These are phyloP conservation scores for Coilia nasus DNA, from an alignment of 2,797 vertebrate genomes.

Conservation along the genomic window DNA sequence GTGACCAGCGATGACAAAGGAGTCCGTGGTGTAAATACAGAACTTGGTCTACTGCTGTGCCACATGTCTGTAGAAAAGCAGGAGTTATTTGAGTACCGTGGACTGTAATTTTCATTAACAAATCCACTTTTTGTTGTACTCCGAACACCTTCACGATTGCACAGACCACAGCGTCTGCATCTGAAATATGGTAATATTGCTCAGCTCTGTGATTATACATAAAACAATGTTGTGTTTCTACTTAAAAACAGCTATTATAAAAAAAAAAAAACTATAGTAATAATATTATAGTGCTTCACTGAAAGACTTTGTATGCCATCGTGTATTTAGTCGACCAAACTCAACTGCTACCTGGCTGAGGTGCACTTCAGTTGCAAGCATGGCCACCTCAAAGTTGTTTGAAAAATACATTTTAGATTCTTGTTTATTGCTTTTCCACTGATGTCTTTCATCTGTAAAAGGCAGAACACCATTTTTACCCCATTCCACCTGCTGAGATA, in stretches of 20 bases:
- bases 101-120: background rate
- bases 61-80: background rate
- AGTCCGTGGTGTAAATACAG: conserved; percentile 42
- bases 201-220: too few relatives aligned
- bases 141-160: background rate
- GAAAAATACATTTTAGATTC: conserved; percentile 16
- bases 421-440: conserved; percentile 25
- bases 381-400: background rate
- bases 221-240: too few relatives aligned
- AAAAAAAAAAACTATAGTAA: background rate
- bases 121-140: conserved; percentile 22
- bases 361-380: background rate
- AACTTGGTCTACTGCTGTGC: conserved; percentile 19
- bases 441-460: conserved; percentile 49
- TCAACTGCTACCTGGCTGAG: background rate
- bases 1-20: conserved; percentile 65
- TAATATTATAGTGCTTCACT: background rate
- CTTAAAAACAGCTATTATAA: too few relatives aligned
- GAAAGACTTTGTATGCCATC: background rate
- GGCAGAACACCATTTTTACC: conserved; percentile 33
- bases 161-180: background rate
- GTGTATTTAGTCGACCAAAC: background rate
- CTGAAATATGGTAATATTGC: too few relatives aligned
- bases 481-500: conserved; percentile 48
- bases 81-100: conserved; percentile 19